Conservation (phyloP, 2,888 invertebrate genomes). For the Erannis defoliaria region DNA sequence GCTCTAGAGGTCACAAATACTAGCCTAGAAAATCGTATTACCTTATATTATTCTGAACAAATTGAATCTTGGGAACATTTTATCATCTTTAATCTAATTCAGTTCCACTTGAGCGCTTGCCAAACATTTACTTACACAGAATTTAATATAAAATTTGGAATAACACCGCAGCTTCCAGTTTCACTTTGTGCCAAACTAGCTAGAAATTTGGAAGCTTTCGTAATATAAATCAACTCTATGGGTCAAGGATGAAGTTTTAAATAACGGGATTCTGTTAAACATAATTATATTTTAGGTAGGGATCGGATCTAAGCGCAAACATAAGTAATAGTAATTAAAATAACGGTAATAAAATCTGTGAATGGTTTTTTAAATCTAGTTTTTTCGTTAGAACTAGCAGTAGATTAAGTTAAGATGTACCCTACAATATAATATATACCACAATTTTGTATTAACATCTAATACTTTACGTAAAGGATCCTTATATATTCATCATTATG, state of each 20-base stretch:
- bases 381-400: background rate
- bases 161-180: constrained; percentile 10
- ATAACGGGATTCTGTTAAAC: background rate
- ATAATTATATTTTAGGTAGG: background rate
- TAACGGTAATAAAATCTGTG: too few species aligned
- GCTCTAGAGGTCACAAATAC: background rate
- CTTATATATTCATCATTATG: too few species aligned
- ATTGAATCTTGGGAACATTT: constrained; percentile 7
- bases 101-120: constrained; percentile 14
- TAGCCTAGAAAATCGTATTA: background rate
- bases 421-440: too few species aligned
- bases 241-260: background rate
- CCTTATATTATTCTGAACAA: background rate
- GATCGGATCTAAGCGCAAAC: background rate
- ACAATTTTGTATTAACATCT: too few species aligned
- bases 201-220: constrained; percentile 19
- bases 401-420: too few species aligned
- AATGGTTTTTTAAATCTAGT: too few species aligned
- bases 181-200: constrained; percentile 19
- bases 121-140: constrained; percentile 26
- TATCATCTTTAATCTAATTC: constrained; percentile 27
- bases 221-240: constrained; percentile 9
- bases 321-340: background rate
- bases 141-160: constrained; percentile 25
- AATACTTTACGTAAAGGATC: too few species aligned